Base-by-base conservation (phyloP, 2,797 vertebrate species). In the Neosalanx taihuensis region DNA sequence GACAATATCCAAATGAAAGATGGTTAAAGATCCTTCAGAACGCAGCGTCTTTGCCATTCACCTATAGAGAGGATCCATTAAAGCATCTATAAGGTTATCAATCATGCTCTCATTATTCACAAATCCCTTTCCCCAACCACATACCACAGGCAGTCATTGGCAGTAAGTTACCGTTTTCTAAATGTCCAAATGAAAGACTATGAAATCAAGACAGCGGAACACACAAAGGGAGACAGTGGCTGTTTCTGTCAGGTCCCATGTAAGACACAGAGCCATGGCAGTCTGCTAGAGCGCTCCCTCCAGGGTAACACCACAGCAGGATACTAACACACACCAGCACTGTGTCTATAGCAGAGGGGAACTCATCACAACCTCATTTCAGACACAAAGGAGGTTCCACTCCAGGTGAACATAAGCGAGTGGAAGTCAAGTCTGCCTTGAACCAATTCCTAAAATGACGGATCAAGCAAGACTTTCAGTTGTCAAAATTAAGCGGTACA, bases 391-490 rank as follows among this genome's bases (percentile, higher is more conserved):
- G 18, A 49, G 3, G 2, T 70, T 51, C 64, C 56, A 26, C 17
- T 64, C 10, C 29, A n/a, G 49, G 60, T 71, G 15, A 51, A 64
- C 23, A 75, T 31, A 41, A 26, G 72, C 26, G 3, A 23, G 35
- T 49, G 7, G 70, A 35, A 23, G 7, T 10, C 51, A 23, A 29
- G 13, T 61, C 66, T 49, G 67, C 75, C 58, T 73, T 37, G 15
- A 35, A 72, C 67, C 31, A 10, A 5, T 51, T 20, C 75, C 82
- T 70, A 75, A 69, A 66, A 17, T 29, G 60, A 57, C 17, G 35
- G 26, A 74, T 37, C 56, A 75, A 53, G 63, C 17, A 70, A 31
- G 69, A 51, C 37, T 67, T 62, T 46, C 41, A 46, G 10, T 46
- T 46, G 41, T 46, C 41, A 12, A 12, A 46, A 46, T 46, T 3